Conservation (phyloP, 2,888 invertebrate species). For the Athrips mouffetella region DNA sequence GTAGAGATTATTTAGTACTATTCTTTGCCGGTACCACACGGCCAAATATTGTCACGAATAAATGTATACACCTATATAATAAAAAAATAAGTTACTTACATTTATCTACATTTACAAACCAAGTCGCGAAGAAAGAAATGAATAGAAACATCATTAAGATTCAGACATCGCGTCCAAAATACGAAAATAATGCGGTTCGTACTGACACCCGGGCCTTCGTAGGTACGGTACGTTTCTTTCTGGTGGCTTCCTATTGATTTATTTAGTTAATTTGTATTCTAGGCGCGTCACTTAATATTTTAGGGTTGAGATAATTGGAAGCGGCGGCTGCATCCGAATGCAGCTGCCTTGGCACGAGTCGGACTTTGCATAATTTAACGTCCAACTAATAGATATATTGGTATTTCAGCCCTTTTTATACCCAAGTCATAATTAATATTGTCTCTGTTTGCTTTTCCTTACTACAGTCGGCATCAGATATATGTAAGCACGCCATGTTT, state of each 20-base stretch:
- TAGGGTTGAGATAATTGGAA: constrained; percentile 73
- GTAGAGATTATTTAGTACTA: no score
- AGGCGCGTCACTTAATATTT: constrained; percentile 65
- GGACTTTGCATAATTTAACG: constrained; percentile 64
- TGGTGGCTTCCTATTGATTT: constrained; percentile 47
- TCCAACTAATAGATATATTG: constrained; percentile 50
- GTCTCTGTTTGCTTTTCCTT: no score
- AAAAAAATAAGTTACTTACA: no score
- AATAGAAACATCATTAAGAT: constrained; percentile 1
- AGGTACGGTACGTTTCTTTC: constrained; percentile 20
- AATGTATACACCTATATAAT: no score
- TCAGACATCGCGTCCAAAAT: constrained; percentile 14
- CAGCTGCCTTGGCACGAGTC: constrained; percentile 61
- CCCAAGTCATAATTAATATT: neutral
- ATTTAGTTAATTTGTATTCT: constrained; percentile 61
- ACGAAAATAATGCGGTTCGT: constrained; percentile 20
- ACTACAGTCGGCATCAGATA: no score
- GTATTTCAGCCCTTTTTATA: constrained; percentile 29
- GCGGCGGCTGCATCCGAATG: constrained; percentile 64
- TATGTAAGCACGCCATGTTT: no score
- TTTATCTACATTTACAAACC: neutral
- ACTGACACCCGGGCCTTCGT: constrained; percentile 8
- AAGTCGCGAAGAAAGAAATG: neutral
- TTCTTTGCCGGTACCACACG: no score
- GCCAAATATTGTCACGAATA: no score